Evolutionary conservation across 1,140 invertebrate species (phyloP).

Genomic region (Trichonephila clavipes): DNA sequence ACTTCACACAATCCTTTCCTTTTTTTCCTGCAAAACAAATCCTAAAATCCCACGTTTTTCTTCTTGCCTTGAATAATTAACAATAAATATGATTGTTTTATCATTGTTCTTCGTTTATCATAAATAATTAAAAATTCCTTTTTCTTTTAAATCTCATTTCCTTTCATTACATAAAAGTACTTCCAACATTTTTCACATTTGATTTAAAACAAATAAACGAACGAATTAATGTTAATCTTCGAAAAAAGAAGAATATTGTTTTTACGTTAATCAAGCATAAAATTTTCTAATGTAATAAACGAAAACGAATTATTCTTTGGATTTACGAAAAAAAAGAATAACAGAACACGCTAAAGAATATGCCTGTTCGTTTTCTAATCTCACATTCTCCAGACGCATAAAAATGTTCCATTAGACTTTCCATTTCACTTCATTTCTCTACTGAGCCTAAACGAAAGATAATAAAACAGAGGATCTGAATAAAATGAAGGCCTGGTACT

Average conservation of each 20-base stretch:
- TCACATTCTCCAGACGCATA: not conserved
- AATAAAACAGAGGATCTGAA: constrained; percentile 13
- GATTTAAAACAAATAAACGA: not conserved
- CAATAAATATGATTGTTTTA: too few species aligned
- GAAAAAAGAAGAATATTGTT: not conserved
- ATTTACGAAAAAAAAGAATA: not conserved
- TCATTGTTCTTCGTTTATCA: too few species aligned
- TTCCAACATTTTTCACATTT: too few species aligned
- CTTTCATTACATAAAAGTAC: too few species aligned
- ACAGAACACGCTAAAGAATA: not conserved
- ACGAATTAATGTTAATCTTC: not conserved
- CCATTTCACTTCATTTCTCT: not conserved
- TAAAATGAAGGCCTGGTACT: not conserved
- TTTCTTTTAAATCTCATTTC: too few species aligned
- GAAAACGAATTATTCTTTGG: not conserved
- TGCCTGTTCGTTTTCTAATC: not conserved
- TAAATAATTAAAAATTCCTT: too few species aligned
- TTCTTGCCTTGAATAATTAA: too few species aligned
- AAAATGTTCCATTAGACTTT: not conserved
- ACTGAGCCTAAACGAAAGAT: not conserved
- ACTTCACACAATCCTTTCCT: too few species aligned
- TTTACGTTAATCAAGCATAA: not conserved
- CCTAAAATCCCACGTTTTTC: too few species aligned
- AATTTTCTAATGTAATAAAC: not conserved
- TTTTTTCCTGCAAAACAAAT: too few species aligned